Base-by-base conservation (phyloP, 2,113 vertebrate species). In the Heterotilapia buettikoferi region DNA sequence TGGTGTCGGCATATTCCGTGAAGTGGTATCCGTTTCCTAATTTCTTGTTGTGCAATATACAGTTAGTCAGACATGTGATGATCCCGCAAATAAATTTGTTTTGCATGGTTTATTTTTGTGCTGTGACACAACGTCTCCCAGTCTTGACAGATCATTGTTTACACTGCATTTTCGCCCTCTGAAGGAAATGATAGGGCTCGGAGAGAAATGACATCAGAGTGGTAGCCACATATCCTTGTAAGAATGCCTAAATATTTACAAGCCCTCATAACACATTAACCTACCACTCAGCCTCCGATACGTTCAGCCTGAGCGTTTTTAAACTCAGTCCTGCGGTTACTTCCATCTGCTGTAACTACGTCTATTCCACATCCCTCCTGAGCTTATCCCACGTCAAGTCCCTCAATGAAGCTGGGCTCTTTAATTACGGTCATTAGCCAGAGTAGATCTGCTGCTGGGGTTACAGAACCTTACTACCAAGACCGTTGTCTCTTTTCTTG, bases 391-490 rank as follows among this genome's bases (percentile, higher is more conserved):
- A 88, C 86, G 59, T 93, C 93, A 91, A 89, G 93, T 95, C 89
- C 92, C 78, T 87, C 81, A 12, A 38, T 88, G 93, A 82, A 90
- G 61, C 88, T 73, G 76, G 66, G 86, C 87, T 93, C 88, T 96
- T 94, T 96, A 96, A 97, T 96, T 96, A 96, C 88, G 88, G 88
- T 93, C 93, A 96, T 96, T 95, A 95, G 89, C 90, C 50, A 16
- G 89, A 91, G 90, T 90, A 88, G 90, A 89, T 88, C 91, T 93
- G 90, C 85, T 89, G 88, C 91, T 87, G 76, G 86, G 95, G 93
- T 93, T 93, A 84, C 84, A 90, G 91, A 94, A 93, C 86, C 91
- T 95, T 95, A 94, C 94, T 93, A 94, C 83, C 63, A 87, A 63
- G 89, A 91, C 83, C 83, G 84, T 56, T 83, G 84, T 88, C 86